Evolutionary conservation across 1,140 invertebrate genomes (phyloP), one percentile per base, ranked within the genome.

Genomic region (Temnothorax curvispinosus): DNA sequence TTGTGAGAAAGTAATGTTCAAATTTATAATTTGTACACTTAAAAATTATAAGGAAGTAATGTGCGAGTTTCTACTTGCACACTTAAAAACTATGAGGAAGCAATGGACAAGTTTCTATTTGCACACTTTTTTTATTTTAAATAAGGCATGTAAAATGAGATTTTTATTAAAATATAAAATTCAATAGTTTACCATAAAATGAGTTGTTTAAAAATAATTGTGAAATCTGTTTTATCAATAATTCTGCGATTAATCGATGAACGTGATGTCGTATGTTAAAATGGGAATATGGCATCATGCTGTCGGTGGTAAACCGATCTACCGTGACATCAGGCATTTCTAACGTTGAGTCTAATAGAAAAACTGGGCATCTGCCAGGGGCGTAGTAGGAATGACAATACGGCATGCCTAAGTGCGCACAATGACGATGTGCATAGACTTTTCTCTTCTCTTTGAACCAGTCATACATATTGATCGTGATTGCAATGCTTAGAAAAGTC

Each of bases 281-380:
- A 87, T 90, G 32, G 58, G 58, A 88, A 89, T 52, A 85, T 87
- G 18, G 35, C 84, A 27, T 56, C 44, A 35, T 60, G 82, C 87
- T 35, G 27, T 52, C 9, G 15, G 21, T 47, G 62, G n/a, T 38
- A 27, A 69, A 71, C 32, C 38, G 76, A 78, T 82, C 85, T 75
- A 64, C 75, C 74, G 71, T 27, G 65, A 21, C 47, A 15, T 54
- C 71, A 52, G 21, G 64, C 80, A 90, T 90, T 90, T 86, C 86
- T 90, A 65, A 84, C 50, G 77, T 72, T 78, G 58, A 44, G 44
- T 88, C 75, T 54, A 87, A 91, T 88, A 90, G 81, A 89, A 90
- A 90, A 91, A 90, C 88, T 90, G 89, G 86, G 88, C 86, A 88
- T 72, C 64, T 88, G 89, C 89, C 89, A 89, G 89, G 35, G 67